These are phyloP conservation scores for Drosophila biarmipes DNA, from an alignment of 1,140 invertebrate species.

Conservation along the genomic window DNA sequence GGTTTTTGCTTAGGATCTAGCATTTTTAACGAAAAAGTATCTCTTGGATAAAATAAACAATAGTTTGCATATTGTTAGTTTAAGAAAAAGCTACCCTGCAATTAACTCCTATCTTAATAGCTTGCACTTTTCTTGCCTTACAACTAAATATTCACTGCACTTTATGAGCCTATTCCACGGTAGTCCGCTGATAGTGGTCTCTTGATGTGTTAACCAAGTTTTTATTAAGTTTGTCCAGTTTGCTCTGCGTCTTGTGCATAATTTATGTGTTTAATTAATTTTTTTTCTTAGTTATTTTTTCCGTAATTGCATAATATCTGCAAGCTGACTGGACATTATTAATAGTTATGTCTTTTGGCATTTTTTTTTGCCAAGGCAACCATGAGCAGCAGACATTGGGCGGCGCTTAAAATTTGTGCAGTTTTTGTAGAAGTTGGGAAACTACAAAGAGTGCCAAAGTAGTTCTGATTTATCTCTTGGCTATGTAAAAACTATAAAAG, in stretches of 20 bases:
- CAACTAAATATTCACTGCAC: neutral
- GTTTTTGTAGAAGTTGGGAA: conserved; percentile 1
- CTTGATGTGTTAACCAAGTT: conserved; percentile 70
- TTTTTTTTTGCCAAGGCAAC: conserved; percentile 10
- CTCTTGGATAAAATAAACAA: neutral
- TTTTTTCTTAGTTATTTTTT: conserved; percentile 33
- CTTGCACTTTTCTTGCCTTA: neutral
- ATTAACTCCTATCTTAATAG: neutral
- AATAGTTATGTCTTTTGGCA: conserved; percentile 30
- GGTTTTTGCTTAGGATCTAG: neutral
- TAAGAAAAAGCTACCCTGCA: neutral
- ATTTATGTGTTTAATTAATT: conserved; percentile 77
- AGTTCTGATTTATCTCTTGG: too few species aligned
- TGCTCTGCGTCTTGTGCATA: conserved; percentile 53
- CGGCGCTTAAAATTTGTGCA: conserved; percentile 19
- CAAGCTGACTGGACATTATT: conserved; percentile 48
- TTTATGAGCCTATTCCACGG: conserved; percentile 12
- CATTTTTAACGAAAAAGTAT: neutral
- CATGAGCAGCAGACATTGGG: conserved; percentile 29
- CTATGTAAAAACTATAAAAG: too few species aligned
- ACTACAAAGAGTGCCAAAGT: neutral
- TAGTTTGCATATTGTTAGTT: neutral
- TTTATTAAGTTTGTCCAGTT: conserved; percentile 66
- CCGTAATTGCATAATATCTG: conserved; percentile 61
- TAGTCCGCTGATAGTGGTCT: conserved; percentile 28